A percentile compares a stretch with the other conserved stretches of the same genome.
phyloP scores from a whole-genome alignment of 2,797 vertebrate species.

The Enteromius viviparus region DNA sequence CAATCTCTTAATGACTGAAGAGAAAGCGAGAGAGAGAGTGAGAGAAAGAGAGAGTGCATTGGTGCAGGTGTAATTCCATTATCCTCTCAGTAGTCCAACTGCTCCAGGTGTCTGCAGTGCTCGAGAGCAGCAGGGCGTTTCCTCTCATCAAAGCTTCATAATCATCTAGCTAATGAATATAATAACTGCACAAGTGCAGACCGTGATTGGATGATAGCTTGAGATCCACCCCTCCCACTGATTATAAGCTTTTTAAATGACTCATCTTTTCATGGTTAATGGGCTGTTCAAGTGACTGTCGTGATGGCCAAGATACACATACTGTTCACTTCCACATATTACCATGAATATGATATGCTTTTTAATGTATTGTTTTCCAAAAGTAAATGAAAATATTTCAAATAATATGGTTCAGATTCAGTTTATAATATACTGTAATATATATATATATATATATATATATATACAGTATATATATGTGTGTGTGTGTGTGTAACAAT shows the following conservation, averaged over 20 bases:
- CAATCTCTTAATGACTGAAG: conserved; percentile 34
- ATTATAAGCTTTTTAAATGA: conserved; percentile 61
- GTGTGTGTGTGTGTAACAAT: too few species aligned
- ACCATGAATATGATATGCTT: not conserved
- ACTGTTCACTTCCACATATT: not conserved
- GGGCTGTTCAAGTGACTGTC: conserved; percentile 2
- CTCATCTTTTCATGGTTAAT: conserved; percentile 57
- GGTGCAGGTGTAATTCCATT: conserved; percentile 42
- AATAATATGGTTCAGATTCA: not conserved
- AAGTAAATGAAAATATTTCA: not conserved
- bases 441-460: too few species aligned
- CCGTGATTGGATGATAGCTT: conserved; percentile 44
- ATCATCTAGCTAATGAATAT: conserved; percentile 79
- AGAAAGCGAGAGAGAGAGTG: not conserved
- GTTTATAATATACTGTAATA: too few species aligned
- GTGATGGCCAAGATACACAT: conserved; percentile 8
- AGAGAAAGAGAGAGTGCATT: conserved; percentile 12
- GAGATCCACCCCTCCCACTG: conserved; percentile 49
- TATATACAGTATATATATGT: too few species aligned
- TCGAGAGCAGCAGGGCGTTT: conserved; percentile 46
- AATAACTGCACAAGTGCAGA: conserved; percentile 75
- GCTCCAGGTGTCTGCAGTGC: conserved; percentile 43
- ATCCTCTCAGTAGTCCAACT: conserved; percentile 31
- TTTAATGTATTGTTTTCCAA: not conserved
- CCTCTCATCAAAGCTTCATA: conserved; percentile 58